Evolutionary conservation across 2,113 vertebrate genomes (phyloP).

Genomic region (Vidua chalybeata): DNA sequence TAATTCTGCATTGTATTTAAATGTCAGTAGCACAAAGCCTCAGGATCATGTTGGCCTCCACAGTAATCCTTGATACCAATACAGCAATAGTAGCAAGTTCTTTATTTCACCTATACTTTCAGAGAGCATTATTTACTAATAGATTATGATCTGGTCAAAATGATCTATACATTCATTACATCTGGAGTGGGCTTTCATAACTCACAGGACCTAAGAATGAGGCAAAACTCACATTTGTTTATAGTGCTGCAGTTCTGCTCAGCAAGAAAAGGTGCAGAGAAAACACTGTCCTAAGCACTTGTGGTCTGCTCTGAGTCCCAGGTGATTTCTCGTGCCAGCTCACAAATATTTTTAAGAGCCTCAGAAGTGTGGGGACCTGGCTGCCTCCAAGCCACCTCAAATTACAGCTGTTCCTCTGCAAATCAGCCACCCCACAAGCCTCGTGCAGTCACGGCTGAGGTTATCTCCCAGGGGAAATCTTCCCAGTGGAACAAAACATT

Average conservation of each 20-base stretch:
- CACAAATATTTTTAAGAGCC: neutral
- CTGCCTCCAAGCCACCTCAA: neutral
- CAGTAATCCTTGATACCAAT: neutral
- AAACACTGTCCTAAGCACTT: slow-evolving; percentile 48
- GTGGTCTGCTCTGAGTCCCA: neutral
- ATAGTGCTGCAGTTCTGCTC: slow-evolving; percentile 28
- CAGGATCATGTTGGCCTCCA: neutral
- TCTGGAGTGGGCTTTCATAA: slow-evolving; percentile 32
- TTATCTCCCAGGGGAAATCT: neutral
- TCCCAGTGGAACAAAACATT: slow-evolving; percentile 18
- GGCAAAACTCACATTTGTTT: slow-evolving; percentile 43
- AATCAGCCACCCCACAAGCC: neutral
- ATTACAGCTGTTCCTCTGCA: neutral
- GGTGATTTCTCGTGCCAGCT: slow-evolving; percentile 27
- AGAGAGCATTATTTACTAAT: slow-evolving; percentile 36
- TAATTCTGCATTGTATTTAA: slow-evolving; percentile 1
- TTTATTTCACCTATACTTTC: slow-evolving; percentile 31
- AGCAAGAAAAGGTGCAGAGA: neutral
- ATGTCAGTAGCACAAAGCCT: neutral
- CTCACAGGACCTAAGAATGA: slow-evolving; percentile 24
- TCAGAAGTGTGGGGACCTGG: neutral
- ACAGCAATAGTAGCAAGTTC: slow-evolving; percentile 8
- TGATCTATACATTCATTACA: slow-evolving; percentile 63
- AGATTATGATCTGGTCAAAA: slow-evolving; percentile 55
- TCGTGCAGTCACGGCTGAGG: neutral